phyloP scores from a whole-genome alignment of 92 coral and sea anemone species.

The Pocillopora grandis region DNA sequence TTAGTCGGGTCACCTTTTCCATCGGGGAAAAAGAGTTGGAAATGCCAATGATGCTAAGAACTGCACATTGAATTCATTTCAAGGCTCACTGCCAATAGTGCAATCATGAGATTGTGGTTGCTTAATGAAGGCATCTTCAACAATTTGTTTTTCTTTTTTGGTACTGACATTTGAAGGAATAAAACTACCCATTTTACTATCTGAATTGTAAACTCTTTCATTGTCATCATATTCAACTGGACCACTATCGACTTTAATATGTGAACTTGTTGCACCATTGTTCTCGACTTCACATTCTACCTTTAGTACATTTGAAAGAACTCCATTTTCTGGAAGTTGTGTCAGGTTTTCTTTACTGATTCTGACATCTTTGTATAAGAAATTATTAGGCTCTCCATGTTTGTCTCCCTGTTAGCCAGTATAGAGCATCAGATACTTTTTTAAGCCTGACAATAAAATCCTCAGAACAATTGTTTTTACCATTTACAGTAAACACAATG shows the following conservation, averaged over 20 bases:
- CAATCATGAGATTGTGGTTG: slow-evolving; percentile 27
- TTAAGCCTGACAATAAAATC: slow-evolving; percentile 58
- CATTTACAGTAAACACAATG: slow-evolving; percentile 50
- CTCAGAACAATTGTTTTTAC: slow-evolving; percentile 47
- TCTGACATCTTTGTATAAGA: slow-evolving; percentile 39
- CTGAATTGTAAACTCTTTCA: slow-evolving; percentile 54
- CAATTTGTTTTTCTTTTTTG: slow-evolving; percentile 38
- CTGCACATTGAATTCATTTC: slow-evolving; percentile 56
- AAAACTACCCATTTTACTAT: slow-evolving; percentile 71
- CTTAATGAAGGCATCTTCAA: slow-evolving; percentile 17
- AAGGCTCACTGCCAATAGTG: slow-evolving; percentile 55
- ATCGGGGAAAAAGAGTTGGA: slow-evolving; percentile 56
- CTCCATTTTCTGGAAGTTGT: slow-evolving; percentile 48
- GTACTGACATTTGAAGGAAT: slow-evolving; percentile 58
- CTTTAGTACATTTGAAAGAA: slow-evolving; percentile 37
- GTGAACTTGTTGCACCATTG: slow-evolving; percentile 7
- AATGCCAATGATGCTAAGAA: slow-evolving; percentile 71
- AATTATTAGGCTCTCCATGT: slow-evolving; percentile 57
- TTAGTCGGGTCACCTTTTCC: slow-evolving; percentile 67
- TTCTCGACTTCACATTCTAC: slow-evolving; percentile 37
- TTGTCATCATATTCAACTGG: slow-evolving; percentile 60
- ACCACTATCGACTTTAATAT: slow-evolving; percentile 57
- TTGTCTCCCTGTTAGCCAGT: slow-evolving; percentile 54
- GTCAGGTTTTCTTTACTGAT: slow-evolving; percentile 35
- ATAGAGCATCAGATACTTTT: slow-evolving; percentile 47